Percentiles rank a stretch among this genome's conserved stretches.
These are phyloP conservation scores for Poeciliopsis gracilis DNA, from an alignment of 2,797 vertebrate genomes.

Conservation along the genomic window DNA sequence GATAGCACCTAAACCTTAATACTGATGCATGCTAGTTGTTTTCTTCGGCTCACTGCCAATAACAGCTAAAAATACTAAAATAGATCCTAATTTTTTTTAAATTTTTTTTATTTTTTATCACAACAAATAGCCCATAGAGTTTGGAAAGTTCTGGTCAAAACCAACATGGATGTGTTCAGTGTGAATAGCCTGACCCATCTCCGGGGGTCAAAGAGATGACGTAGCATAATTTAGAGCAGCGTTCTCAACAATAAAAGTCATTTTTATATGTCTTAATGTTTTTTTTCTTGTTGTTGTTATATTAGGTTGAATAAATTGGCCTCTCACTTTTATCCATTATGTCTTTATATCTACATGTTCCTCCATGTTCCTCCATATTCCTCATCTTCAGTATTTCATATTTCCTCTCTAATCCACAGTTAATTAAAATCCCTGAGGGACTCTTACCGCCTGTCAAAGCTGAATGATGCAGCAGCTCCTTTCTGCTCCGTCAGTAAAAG, in stretches of 20 bases:
- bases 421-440: conserved; percentile 1
- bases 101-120: not conserved
- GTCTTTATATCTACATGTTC: not conserved
- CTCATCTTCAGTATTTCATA: not conserved
- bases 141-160: conserved; percentile 4
- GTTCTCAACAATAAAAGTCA: not conserved
- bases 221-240: not conserved
- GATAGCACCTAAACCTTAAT: not conserved
- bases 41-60: not conserved
- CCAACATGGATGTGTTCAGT: conserved; percentile 1
- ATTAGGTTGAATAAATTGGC: not conserved
- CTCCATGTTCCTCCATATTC: not conserved
- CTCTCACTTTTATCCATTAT: not conserved
- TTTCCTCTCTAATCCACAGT: not conserved
- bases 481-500: conserved; percentile 12
- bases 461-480: conserved; percentile 48
- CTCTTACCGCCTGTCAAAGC: conserved; percentile 57
- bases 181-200: conserved; percentile 3
- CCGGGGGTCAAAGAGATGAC: conserved; percentile 17
- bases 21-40: not conserved
- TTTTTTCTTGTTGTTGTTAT: not conserved
- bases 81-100: not conserved
- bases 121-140: not conserved
- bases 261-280: not conserved
- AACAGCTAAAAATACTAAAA: not conserved